phyloP scores from a whole-genome alignment of 2,888 invertebrate species.

The Netelia melanura region DNA sequence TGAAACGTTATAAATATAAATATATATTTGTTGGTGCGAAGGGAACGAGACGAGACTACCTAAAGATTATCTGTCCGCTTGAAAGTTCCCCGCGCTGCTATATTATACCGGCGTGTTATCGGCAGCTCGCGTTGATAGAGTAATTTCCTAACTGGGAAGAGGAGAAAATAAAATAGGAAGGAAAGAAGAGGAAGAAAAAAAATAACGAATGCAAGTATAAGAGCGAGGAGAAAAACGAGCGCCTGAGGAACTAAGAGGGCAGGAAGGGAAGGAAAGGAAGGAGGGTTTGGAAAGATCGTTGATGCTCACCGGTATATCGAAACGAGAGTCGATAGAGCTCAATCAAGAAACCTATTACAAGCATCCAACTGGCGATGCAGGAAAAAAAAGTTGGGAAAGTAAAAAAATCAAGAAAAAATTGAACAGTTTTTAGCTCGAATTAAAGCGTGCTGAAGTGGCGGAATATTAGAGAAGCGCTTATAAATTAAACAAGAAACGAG shows the following conservation, averaged over 20 bases:
- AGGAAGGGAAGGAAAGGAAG: constrained; percentile 42
- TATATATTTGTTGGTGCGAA: background rate
- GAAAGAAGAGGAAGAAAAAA: constrained; percentile 7
- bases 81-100: constrained; percentile 26
- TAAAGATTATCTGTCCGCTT: constrained; percentile 50
- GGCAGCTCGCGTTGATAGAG: constrained; percentile 68
- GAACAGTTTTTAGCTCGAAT: background rate
- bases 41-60: constrained; percentile 43
- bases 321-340: constrained; percentile 73
- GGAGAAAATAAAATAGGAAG: constrained; percentile 15
- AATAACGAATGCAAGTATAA: constrained; percentile 3
- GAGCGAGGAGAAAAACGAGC: background rate
- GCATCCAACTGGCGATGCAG: constrained; percentile 62
- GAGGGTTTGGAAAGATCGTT: constrained; percentile 71
- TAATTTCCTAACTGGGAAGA: constrained; percentile 70
- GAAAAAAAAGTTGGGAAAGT: constrained; percentile 62
- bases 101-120: constrained; percentile 65
- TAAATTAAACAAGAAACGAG: no score
- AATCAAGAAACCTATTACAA: constrained; percentile 73
- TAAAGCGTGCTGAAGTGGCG: background rate
- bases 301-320: constrained; percentile 65
- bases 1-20: constrained; percentile 45
- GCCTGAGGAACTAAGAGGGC: background rate
- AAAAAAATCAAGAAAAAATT: constrained; percentile 27
- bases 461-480: no score